These are phyloP conservation scores for Rhinogobio ventralis DNA, from an alignment of 2,797 vertebrate species.

Conservation along the genomic window DNA sequence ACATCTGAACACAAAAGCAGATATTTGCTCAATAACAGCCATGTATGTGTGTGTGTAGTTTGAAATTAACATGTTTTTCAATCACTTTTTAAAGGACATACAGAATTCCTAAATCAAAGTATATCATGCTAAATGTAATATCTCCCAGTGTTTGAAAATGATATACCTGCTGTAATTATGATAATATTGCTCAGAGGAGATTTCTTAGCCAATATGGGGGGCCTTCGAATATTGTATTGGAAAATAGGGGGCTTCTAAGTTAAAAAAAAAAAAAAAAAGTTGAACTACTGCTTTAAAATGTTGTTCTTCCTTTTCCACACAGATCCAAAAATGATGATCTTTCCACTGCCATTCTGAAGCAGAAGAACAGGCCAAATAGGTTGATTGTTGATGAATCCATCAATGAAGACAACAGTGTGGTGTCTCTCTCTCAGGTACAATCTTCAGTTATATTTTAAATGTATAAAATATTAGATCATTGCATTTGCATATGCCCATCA, in stretches of 20 bases:
- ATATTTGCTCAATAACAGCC: neutral
- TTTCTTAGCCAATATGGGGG: neutral
- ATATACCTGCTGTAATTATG: too few relatives aligned
- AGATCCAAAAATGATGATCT: constrained; percentile 98
- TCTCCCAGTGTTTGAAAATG: neutral
- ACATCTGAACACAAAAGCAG: neutral
- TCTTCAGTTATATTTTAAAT: neutral
- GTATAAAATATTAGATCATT: neutral
- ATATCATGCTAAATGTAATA: too few relatives aligned
- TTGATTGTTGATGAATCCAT: constrained; percentile 98
- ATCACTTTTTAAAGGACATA: neutral
- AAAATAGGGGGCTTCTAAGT: neutral
- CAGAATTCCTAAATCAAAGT: neutral
- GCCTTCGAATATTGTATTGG: neutral
- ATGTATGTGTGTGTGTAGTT: too few relatives aligned
- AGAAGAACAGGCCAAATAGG: constrained; percentile 97
- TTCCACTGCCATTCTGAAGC: constrained; percentile 98
- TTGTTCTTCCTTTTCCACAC: constrained; percentile 48
- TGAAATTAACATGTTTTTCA: neutral
- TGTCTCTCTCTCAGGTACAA: constrained; percentile 93
- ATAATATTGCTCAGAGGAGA: too few relatives aligned
- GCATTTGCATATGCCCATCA: neutral
- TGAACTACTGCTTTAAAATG: neutral
- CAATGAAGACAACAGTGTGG: constrained; percentile 99
- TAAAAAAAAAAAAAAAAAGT: neutral